A percentile compares a stretch with the other conserved stretches of the same genome.
phyloP scores from a whole-genome alignment of 2,888 invertebrate genomes.

The Isoperla grammatica region DNA sequence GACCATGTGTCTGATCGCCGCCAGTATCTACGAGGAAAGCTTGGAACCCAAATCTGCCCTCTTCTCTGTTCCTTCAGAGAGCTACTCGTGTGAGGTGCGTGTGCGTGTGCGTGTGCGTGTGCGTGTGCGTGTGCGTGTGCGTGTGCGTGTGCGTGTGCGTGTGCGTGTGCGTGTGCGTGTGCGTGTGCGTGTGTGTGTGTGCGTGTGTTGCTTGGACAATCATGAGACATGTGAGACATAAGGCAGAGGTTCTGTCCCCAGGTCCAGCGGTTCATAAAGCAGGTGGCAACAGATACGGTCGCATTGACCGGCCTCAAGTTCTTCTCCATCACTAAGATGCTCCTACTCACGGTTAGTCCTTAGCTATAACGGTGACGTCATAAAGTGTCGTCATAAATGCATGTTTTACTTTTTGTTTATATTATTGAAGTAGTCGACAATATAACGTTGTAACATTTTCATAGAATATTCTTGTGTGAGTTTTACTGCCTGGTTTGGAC shows the following conservation, averaged over 20 bases:
- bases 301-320: conserved; percentile 37
- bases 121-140: conserved; percentile 12
- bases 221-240: not conserved
- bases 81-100: conserved; percentile 7
- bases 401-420: too few species aligned
- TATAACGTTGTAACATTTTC: too few species aligned
- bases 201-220: too few species aligned
- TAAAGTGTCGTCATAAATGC: too few species aligned
- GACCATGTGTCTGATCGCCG: conserved; percentile 39
- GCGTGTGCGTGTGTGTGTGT: not conserved
- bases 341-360: conserved; percentile 36
- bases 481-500: too few species aligned
- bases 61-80: conserved; percentile 10
- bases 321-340: conserved; percentile 37
- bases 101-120: conserved; percentile 12
- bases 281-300: conserved; percentile 36
- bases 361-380: too few species aligned
- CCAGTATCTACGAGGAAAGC: conserved; percentile 40
- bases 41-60: conserved; percentile 34
- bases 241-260: not conserved
- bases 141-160: conserved; percentile 12
- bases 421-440: too few species aligned
- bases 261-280: conserved; percentile 34
- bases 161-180: conserved; percentile 10
- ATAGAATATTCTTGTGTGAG: too few species aligned